phyloP scores from a whole-genome alignment of 1,140 invertebrate species.

The Brachionus manjavacas region DNA sequence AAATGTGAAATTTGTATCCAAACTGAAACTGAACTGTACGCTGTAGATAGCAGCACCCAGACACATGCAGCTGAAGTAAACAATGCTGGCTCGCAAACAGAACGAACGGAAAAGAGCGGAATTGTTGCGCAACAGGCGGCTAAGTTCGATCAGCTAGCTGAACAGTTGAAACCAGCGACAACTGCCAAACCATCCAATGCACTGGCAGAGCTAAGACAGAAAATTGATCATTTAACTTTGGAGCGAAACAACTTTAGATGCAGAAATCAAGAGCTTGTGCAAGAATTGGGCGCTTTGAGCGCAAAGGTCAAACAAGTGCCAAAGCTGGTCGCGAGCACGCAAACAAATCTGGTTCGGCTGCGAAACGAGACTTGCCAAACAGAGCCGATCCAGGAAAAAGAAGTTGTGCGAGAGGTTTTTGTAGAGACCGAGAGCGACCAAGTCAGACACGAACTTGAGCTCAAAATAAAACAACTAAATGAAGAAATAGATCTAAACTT shows the following conservation, averaged over 20 bases:
- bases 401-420: not conserved
- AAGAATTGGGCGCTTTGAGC: not conserved
- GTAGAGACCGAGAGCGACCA: not conserved
- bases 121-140: slow-evolving; percentile 25
- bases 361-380: not conserved
- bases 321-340: not conserved
- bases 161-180: not conserved
- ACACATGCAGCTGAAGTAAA: not conserved
- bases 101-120: not conserved
- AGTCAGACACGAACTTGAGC: not conserved
- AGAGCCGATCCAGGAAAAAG: not conserved
- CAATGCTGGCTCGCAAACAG: not conserved
- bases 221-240: slow-evolving; percentile 22
- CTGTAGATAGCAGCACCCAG: not conserved
- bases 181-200: not conserved
- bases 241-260: not conserved
- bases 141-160: not conserved
- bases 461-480: not conserved
- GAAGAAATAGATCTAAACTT: slow-evolving; percentile 8
- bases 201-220: not conserved
- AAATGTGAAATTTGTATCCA: not conserved
- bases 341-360: not conserved
- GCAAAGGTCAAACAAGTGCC: not conserved
- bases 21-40: not conserved
- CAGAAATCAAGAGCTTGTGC: not conserved